A percentile compares a stretch with the other conserved stretches of the same genome.
Evolutionary conservation across 2,113 vertebrate genomes (phyloP).

Genomic region (Entelurus aequoreus): DNA sequence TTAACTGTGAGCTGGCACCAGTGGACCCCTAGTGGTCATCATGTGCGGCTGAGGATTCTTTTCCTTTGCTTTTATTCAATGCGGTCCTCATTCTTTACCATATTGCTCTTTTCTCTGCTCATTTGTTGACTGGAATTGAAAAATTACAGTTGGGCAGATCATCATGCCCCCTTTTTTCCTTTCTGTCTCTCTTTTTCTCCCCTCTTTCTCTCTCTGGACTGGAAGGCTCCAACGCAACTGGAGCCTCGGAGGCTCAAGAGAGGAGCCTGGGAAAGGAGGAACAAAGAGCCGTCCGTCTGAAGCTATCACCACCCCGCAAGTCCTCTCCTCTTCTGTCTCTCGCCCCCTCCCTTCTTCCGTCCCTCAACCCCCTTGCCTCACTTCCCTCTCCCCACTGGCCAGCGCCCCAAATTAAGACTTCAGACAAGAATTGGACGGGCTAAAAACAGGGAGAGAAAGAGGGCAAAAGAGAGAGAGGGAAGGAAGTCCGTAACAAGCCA

Average conservation of each 20-base stretch:
- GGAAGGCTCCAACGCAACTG: slow-evolving; percentile 71
- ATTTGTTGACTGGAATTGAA: slow-evolving; percentile 49
- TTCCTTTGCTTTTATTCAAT: slow-evolving; percentile 4
- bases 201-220: slow-evolving; percentile 51
- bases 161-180: slow-evolving; percentile 48
- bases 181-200: slow-evolving; percentile 25
- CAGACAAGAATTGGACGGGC: slow-evolving; percentile 72
- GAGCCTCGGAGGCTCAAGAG: slow-evolving; percentile 71
- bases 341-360: slow-evolving; percentile 28
- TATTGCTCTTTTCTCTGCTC: background rate
- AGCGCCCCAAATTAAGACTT: slow-evolving; percentile 74
- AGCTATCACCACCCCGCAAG: slow-evolving; percentile 55
- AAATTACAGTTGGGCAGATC: slow-evolving; percentile 68
- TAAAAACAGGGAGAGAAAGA: slow-evolving; percentile 57
- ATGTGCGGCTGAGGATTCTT: slow-evolving; percentile 24
- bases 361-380: slow-evolving; percentile 49
- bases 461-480: slow-evolving; percentile 40
- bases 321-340: slow-evolving; percentile 23
- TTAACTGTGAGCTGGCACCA: slow-evolving; percentile 32
- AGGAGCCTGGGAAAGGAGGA: slow-evolving; percentile 72
- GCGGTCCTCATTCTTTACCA: slow-evolving; percentile 14
- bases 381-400: slow-evolving; percentile 63
- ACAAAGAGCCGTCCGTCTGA: slow-evolving; percentile 72
- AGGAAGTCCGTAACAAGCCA: slow-evolving; percentile 69
- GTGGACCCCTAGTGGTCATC: slow-evolving; percentile 68